These are phyloP conservation scores for Coenonympha arcania DNA, from an alignment of 2,888 invertebrate genomes.

Conservation along the genomic window DNA sequence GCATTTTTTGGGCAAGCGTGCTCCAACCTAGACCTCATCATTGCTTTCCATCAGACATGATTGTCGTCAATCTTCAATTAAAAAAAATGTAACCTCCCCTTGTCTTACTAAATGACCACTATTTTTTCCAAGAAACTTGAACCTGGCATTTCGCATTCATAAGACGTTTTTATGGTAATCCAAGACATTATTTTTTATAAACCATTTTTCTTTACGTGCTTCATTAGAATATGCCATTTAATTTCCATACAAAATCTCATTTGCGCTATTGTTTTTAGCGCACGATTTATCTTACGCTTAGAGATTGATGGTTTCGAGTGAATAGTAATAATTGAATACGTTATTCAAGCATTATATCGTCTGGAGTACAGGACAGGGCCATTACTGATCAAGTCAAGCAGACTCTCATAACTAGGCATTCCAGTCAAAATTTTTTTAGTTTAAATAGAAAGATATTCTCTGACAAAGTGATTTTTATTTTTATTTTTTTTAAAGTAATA, in stretches of 20 bases:
- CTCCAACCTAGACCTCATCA: no score
- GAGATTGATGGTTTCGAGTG: slow-evolving; percentile 4
- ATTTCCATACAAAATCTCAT: slow-evolving; percentile 12
- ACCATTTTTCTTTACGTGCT: slow-evolving; percentile 12
- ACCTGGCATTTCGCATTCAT: slow-evolving; percentile 10
- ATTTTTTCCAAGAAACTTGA: slow-evolving; percentile 4
- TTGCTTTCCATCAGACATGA: no score
- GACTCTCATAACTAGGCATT: no score
- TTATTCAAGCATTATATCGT: no score
- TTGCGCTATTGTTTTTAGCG: slow-evolving; percentile 6
- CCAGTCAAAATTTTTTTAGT: no score
- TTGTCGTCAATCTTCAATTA: no score
- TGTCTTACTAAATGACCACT: neutral
- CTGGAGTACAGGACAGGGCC: no score
- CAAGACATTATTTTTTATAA: slow-evolving; percentile 12
- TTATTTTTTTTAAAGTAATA: no score
- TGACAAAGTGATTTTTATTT: no score
- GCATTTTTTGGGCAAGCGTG: no score
- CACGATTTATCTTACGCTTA: slow-evolving; percentile 4
- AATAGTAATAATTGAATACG: slow-evolving; percentile 3
- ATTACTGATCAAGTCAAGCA: no score
- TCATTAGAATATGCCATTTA: slow-evolving; percentile 12
- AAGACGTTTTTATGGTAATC: slow-evolving; percentile 12
- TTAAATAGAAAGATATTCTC: no score
- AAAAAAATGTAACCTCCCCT: neutral